Conservation (phyloP, 1,140 invertebrate genomes). For the Drosophila nigromelanica region DNA sequence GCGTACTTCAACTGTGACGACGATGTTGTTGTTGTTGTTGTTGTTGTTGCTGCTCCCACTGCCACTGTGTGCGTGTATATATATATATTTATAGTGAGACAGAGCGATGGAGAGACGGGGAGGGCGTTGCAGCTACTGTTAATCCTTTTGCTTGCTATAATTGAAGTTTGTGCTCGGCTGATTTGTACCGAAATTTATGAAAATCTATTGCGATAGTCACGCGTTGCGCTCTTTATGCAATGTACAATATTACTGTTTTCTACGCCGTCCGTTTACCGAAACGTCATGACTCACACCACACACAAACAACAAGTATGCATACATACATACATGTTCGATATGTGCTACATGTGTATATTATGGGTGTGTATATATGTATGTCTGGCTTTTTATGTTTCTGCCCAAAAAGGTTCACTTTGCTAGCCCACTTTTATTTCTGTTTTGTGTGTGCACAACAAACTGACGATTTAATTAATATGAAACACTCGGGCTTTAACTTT, state of each 20-base stretch:
- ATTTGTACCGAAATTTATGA: conserved; percentile 2
- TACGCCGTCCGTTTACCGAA: conserved; percentile 49
- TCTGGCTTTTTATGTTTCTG: neutral
- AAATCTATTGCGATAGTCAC: conserved; percentile 24
- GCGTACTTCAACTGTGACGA: conserved; percentile 47
- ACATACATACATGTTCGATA: conserved; percentile 18
- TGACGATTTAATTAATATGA: conserved; percentile 18
- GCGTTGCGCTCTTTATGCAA: conserved; percentile 50
- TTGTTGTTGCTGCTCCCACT: conserved; percentile 36
- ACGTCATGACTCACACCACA: conserved; percentile 58
- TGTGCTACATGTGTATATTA: conserved; percentile 1
- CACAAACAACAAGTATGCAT: conserved; percentile 49
- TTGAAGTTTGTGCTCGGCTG: conserved; percentile 10
- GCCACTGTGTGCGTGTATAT: conserved; percentile 6
- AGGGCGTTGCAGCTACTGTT: conserved; percentile 53
- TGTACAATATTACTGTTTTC: conserved; percentile 45
- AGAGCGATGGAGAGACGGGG: conserved; percentile 1
- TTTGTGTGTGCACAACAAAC: conserved; percentile 2
- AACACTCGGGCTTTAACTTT: conserved; percentile 13
- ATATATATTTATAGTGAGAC: neutral
- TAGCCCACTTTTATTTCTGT: neutral
- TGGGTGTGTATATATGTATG: neutral
- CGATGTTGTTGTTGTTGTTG: conserved; percentile 16
- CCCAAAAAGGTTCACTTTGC: conserved; percentile 1
- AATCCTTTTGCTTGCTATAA: conserved; percentile 46